Evolutionary conservation across 2,113 vertebrate species (phyloP).

Genomic region (Podilymbus podiceps): DNA sequence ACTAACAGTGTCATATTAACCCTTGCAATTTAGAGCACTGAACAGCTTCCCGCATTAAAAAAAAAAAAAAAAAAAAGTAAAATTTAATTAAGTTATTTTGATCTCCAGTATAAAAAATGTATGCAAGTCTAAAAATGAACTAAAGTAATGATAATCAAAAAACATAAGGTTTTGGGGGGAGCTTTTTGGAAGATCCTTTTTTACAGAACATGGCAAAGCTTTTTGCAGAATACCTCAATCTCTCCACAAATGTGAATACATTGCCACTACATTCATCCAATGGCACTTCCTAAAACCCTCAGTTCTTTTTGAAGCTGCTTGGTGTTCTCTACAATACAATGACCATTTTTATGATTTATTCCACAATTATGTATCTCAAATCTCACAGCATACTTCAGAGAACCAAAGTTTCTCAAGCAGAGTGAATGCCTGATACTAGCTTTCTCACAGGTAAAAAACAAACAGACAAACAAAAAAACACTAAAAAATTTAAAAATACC

Average conservation of each 20-base stretch:
- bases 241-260: not conserved
- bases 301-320: not conserved
- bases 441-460: not conserved
- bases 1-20: not conserved
- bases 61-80: not conserved
- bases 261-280: not conserved
- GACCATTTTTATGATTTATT: not conserved
- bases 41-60: not conserved
- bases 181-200: not conserved
- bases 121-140: not conserved
- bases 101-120: not conserved
- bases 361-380: constrained; percentile 28
- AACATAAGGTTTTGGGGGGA: not conserved
- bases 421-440: not conserved
- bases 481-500: not conserved
- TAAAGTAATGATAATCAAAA: not conserved
- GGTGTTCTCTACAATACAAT: not conserved
- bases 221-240: not conserved
- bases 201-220: not conserved
- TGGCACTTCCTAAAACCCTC: not conserved
- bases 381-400: not conserved
- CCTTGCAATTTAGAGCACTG: not conserved
- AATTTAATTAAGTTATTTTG: not conserved
- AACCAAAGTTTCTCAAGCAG: not conserved
- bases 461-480: not conserved